Evolutionary conservation across 2,113 vertebrate genomes (phyloP).

Genomic region (Poecile atricapillus): DNA sequence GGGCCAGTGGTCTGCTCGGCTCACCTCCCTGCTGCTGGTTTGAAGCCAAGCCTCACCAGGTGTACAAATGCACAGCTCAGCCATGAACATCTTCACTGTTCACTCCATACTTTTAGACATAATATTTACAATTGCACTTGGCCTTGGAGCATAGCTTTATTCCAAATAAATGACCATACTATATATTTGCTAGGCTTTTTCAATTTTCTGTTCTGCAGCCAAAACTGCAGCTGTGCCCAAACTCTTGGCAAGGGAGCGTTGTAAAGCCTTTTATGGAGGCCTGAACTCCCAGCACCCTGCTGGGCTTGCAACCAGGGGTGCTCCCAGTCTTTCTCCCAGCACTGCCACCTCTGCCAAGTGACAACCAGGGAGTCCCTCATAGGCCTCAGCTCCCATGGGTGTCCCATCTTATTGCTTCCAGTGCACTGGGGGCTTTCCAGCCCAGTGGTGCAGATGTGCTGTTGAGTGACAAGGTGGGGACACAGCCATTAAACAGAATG

Average conservation of each 20-base stretch:
- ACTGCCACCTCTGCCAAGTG: neutral
- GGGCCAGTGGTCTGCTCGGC: neutral
- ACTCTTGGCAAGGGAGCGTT: neutral
- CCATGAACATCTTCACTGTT: neutral
- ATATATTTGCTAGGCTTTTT: neutral
- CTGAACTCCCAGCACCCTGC: neutral
- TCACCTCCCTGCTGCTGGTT: neutral
- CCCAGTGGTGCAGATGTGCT: neutral
- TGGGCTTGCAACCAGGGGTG: neutral
- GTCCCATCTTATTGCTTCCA: neutral
- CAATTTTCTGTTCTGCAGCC: neutral
- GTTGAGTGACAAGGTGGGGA: neutral
- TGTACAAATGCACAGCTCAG: neutral
- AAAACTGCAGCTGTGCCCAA: neutral
- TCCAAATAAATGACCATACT: neutral
- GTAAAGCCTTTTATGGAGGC: neutral
- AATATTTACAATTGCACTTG: slow-evolving; percentile 12
- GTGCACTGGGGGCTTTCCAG: fast-evolving
- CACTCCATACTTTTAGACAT: neutral
- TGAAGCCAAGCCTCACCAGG: neutral
- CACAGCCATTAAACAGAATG: neutral
- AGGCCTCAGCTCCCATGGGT: neutral
- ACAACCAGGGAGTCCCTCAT: fast-evolving
- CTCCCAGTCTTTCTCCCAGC: fast-evolving
- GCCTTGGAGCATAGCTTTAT: neutral